phyloP scores from a whole-genome alignment of 2,113 vertebrate genomes.

The Craseonycteris thonglongyai region DNA sequence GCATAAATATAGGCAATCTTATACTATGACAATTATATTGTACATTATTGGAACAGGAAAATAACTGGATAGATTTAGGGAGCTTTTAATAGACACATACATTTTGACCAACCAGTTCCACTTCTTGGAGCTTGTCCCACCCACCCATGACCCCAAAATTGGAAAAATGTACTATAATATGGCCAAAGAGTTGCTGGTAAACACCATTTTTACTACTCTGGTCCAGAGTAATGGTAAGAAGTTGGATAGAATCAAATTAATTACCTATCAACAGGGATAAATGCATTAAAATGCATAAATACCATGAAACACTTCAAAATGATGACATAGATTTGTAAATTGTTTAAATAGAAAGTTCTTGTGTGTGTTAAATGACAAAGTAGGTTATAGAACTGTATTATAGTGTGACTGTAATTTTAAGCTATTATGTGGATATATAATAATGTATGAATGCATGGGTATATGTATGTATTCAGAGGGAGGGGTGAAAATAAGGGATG shows the following conservation, averaged over 20 bases:
- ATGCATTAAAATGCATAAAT: not conserved
- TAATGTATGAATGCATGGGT: not conserved
- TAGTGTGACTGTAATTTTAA: not conserved
- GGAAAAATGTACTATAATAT: not conserved
- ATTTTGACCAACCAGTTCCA: not conserved
- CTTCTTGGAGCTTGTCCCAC: not conserved
- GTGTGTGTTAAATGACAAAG: not conserved
- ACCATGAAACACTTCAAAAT: not conserved
- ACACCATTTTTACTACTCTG: not conserved
- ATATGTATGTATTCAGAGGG: not conserved
- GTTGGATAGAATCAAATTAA: not conserved
- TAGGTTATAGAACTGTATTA: not conserved
- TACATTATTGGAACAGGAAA: not conserved
- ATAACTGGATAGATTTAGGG: not conserved
- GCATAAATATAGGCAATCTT: not conserved
- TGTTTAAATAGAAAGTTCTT: not conserved
- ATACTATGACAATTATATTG: not conserved
- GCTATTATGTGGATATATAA: not conserved
- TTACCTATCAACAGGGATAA: not conserved
- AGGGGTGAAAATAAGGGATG: not conserved
- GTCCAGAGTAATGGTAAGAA: not conserved
- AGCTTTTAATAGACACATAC: not conserved
- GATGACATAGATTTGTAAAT: not conserved
- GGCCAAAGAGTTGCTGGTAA: not conserved
- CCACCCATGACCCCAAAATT: not conserved